Base-by-base conservation (phyloP, 2,797 vertebrate genomes). In the Sebastolobus altivelis region DNA sequence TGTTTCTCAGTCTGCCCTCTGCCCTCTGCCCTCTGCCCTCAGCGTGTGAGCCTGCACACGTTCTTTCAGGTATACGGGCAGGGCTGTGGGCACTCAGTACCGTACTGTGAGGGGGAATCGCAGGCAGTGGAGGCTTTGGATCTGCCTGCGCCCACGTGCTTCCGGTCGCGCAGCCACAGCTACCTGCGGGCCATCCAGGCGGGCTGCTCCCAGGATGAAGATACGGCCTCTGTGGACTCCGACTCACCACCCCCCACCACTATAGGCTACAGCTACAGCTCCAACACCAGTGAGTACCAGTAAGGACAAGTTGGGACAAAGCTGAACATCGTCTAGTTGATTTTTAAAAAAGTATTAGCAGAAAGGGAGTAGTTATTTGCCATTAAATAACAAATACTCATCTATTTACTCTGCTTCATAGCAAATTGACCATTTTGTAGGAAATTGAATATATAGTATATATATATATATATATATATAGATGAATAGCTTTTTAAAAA, bases 171-270 rank as follows among this genome's bases (percentile, higher is more conserved):
- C 87, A 99, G 98, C 94, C 98, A 99, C 95, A 99, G 98, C 95
- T 99, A 99, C 96, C 95, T 99, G 93, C 96, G 98, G 29, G 98
- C 98, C 90, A 99, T 99, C 94, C 98, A 99, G 94, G 98, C 98
- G 0, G 98, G 98, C 95, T 99, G 98, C 93, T 99, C 98, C 70
- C 98, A 99, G 94, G 98, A 99, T 10, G 98, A 99, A 56, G 98
- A 99, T 80, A 97, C 96, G 0, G 95, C 95, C 75, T 99, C 98
- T 43, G 81, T 97, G 76, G 97, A 97, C 91, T 99, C 98, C 27
- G 96, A 98, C 86, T 98, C 98, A 22, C 97, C 97, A 0, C 97
- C 98, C 0, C 96, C 97, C 37, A 95, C 96, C 25, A 93, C 93
- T 22, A 92, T 95, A 89, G 95, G 96, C 87, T 96, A 96, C 91